Percentiles rank a stretch among this genome's conserved stretches.
phyloP scores from a whole-genome alignment of 2,797 vertebrate genomes.

The Agapornis canus region DNA sequence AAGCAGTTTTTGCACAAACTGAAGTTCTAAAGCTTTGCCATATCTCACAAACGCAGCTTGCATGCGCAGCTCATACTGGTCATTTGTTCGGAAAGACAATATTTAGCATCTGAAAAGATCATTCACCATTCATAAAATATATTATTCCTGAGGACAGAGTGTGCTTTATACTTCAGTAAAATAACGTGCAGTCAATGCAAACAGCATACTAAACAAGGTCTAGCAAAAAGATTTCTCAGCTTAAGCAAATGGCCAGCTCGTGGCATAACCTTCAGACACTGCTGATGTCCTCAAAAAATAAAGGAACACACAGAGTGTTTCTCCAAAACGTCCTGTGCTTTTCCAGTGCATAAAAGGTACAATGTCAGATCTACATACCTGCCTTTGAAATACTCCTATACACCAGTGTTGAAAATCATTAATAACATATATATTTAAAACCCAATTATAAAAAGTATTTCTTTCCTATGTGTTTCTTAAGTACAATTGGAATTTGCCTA shows the following conservation, averaged over 20 bases:
- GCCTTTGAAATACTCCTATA: not conserved
- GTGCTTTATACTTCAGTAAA: conserved; percentile 69
- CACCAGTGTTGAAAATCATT: not conserved
- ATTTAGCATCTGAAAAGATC: conserved; percentile 73
- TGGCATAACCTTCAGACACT: not conserved
- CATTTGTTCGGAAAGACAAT: conserved; percentile 66
- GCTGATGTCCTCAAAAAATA: not conserved
- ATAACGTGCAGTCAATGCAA: conserved; percentile 64
- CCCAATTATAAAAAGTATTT: not conserved
- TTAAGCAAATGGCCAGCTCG: conserved; percentile 49
- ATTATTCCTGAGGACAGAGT: conserved; percentile 79
- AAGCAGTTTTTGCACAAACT: conserved; percentile 55
- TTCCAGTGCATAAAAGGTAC: not conserved
- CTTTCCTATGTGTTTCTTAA: not conserved
- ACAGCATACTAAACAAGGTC: conserved; percentile 51
- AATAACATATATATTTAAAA: not conserved
- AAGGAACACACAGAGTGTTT: not conserved
- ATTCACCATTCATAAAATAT: conserved; percentile 75
- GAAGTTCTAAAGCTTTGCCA: conserved; percentile 37
- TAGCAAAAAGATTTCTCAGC: conserved; percentile 61
- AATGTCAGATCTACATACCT: not conserved
- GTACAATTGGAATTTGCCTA: not conserved
- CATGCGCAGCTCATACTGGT: conserved; percentile 70
- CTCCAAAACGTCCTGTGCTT: conserved; percentile 42
- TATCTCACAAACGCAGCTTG: conserved; percentile 51